Evolutionary conservation across 1,140 invertebrate species (phyloP).

Genomic region (Scaptomyza montana): DNA sequence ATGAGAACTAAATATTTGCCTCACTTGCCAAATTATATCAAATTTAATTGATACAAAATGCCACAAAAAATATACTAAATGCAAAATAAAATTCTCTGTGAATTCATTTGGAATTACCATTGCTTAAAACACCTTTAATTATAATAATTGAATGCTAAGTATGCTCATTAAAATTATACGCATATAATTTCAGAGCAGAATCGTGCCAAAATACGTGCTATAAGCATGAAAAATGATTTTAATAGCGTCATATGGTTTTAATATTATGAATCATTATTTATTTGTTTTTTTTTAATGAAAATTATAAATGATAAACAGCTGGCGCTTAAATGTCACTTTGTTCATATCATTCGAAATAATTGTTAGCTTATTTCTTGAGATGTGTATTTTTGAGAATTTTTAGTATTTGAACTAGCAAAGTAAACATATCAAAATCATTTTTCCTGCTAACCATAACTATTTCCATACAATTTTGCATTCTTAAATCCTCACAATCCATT

Average conservation of each 20-base stretch:
- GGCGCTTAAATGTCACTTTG: background rate
- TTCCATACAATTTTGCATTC: conserved; percentile 1
- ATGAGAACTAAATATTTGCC: conserved; percentile 16
- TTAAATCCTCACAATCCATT: background rate
- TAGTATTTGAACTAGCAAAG: background rate
- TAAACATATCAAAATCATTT: background rate
- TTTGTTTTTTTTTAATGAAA: background rate
- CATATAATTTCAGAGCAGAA: background rate
- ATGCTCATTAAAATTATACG: conserved; percentile 20
- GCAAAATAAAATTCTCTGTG: conserved; percentile 9
- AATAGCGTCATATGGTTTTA: background rate
- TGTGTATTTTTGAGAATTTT: background rate
- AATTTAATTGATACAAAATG: conserved; percentile 65
- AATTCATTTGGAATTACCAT: conserved; percentile 19
- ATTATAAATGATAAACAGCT: conserved; percentile 4
- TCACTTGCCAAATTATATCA: conserved; percentile 62
- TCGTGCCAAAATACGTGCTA: conserved; percentile 7
- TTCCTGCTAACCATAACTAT: background rate
- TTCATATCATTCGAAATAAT: background rate
- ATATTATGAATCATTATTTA: background rate
- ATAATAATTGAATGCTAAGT: conserved; percentile 31
- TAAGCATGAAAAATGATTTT: conserved; percentile 7
- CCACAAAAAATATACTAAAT: background rate
- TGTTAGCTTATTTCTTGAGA: too few relatives aligned
- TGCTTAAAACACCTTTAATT: conserved; percentile 2